Conservation (phyloP, 2,797 vertebrate genomes). For the Oryzias dopingdopingensis region DNA sequence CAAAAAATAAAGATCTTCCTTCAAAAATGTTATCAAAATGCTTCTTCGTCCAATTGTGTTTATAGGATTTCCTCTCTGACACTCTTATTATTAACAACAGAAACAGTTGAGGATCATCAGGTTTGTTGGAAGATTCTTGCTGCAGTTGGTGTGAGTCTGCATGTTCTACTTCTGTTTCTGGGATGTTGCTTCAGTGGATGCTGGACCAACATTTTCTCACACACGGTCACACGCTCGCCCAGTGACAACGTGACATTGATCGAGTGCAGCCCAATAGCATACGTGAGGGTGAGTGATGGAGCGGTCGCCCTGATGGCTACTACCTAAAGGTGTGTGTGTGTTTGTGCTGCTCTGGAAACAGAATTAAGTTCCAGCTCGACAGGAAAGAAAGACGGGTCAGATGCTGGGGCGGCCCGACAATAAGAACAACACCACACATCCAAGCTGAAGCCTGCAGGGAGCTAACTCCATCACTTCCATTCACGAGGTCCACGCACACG, state of each 20-base stretch:
- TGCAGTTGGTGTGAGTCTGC: neutral
- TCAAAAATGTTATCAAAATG: too few relatives aligned
- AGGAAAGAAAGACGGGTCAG: conserved; percentile 56
- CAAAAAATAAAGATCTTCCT: too few relatives aligned
- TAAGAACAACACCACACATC: conserved; percentile 43
- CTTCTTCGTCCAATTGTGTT: too few relatives aligned
- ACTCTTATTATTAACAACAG: too few relatives aligned
- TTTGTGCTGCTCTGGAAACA: conserved; percentile 38
- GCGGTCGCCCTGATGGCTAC: conserved; percentile 42
- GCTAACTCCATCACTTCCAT: conserved; percentile 50
- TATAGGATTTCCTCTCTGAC: too few relatives aligned
- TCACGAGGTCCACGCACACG: conserved; percentile 20
- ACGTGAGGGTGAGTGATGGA: conserved; percentile 63
- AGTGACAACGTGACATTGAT: conserved; percentile 61
- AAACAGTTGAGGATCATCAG: too few relatives aligned
- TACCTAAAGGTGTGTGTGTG: conserved; percentile 30
- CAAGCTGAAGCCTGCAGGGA: conserved; percentile 33
- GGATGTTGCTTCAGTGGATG: conserved; percentile 26
- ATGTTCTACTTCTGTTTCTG: conserved; percentile 2
- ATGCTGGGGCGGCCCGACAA: conserved; percentile 46
- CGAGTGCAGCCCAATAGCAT: conserved; percentile 59
- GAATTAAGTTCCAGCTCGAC: conserved; percentile 56
- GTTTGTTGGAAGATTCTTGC: too few relatives aligned
- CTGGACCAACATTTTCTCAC: conserved; percentile 32
- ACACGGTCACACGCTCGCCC: conserved; percentile 28